Evolutionary conservation across 2,113 vertebrate species (phyloP), one percentile per base, ranked within the genome.

Genomic region (Prinia subflava): DNA sequence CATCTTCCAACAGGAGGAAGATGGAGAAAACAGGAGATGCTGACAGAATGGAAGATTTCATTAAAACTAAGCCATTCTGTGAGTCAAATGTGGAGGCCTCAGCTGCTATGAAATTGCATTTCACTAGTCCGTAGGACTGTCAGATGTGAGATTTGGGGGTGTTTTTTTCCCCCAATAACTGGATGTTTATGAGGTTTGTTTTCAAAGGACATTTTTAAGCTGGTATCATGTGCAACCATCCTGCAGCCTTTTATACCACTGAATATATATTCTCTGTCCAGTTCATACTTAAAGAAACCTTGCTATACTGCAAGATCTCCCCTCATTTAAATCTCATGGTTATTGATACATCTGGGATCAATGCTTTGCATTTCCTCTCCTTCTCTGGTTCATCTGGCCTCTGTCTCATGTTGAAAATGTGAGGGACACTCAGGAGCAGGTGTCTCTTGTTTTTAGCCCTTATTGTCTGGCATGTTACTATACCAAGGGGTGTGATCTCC

Each of bases 341-440:
- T 33, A 65, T 31, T 18, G 12, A 31, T 33, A 37, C 10, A 27
- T 18, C 11, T 49, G 25, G 3, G 15, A 16, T 21, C 16, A 52
- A 6, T 0, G 0, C 19, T 50, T 65, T 59, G 65, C 1, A 15
- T 60, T 80, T 77, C 28, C 15, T 63, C 5, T 62, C 24, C 35
- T 79, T 52, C 41, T 68, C 31, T 65, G 17, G 7, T 53, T 71
- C 56, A 23, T 13, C 35, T 64, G 62, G 15, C 25, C 86, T 82
- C 75, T 86, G 6, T 37, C 11, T n/a, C 6, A 15, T 19, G 8
- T 14, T 92, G 52, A 73, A 89, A 74, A 59, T 57, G 24, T 1
- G 39, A 67, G 23, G 12, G 23, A 46, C 7, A 10, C 30, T 24
- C 20, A 39, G 37, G 28, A 83, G 37, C 53, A 70, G 12, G 18